Evolutionary conservation across 1,140 invertebrate species (phyloP), one percentile per base, ranked within the genome.

Genomic region (Oedothorax gibbosus): DNA sequence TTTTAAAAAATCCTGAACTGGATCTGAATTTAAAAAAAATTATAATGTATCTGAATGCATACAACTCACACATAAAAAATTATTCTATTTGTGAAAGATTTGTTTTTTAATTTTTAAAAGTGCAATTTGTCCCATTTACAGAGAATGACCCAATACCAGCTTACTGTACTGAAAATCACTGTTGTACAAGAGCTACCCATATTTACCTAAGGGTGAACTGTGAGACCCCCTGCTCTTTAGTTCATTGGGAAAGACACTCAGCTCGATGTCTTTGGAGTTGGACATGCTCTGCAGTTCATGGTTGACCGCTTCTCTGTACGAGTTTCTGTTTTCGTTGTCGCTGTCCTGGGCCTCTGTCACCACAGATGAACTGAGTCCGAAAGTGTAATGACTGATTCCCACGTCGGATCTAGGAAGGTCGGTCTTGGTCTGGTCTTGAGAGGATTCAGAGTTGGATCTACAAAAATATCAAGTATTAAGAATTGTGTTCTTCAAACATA

Each of bases 381-480:
- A 83, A 0, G 71, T 75, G 18, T 83, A 83, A 12, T 83, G 81
- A 14, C 81, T 83, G 60, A 18, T 83, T 14, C 60, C 66, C 11
- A 83, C 57, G 18, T 83, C 81, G 10, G 71, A 21, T 35, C 49
- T 51, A 0, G 49, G 35, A 50, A 60, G 56, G 8, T 82, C 79
- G n/a, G 53, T 60, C 64, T 82, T 82, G 7, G 69, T 65, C 0
- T 73, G 71, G 14, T 75, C 81, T 75, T 83, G 81, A 12, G 81
- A 83, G 20, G 81, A 75, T 66, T 83, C 81, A 14, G 81, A 83
- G 20, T 83, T 83, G 18, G 81, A 83, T 57, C 81, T 83, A 18
- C 9, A 80, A 80, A 54, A 18, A 20, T n/a, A n/a, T n/a, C n/a
- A n/a, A n/a, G n/a, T n/a, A n/a, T n/a, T n/a, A n/a, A n/a, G n/a